phyloP scores from a whole-genome alignment of 1,140 invertebrate species.

The Conus betulinus region DNA sequence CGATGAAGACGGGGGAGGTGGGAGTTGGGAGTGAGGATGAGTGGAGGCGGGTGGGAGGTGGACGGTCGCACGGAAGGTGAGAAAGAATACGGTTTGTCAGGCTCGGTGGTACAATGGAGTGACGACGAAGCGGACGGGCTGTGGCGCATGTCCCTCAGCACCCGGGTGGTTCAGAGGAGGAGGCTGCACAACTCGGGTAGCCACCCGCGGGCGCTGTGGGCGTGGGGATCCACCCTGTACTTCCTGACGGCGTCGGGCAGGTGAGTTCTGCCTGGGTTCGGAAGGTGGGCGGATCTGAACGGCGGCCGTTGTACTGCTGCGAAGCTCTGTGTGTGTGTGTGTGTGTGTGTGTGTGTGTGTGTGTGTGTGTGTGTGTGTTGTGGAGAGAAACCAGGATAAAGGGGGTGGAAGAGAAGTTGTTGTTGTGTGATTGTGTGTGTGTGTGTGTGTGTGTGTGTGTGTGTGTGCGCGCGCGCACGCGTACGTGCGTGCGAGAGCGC shows the following conservation, averaged over 20 bases:
- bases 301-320: neutral
- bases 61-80: too few species aligned
- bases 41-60: too few species aligned
- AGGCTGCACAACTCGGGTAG: neutral
- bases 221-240: neutral
- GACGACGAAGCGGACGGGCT: neutral
- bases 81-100: neutral
- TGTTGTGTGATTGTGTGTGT: too few species aligned
- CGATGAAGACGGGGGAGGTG: too few species aligned
- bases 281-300: neutral
- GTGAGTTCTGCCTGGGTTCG: neutral
- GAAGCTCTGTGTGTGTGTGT: neutral
- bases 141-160: neutral
- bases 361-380: too few species aligned
- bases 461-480: too few species aligned
- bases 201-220: neutral
- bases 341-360: slow-evolving; percentile 15
- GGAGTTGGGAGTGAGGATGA: too few species aligned
- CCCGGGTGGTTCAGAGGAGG: neutral
- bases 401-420: too few species aligned
- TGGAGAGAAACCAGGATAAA: too few species aligned
- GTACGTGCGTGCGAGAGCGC: too few species aligned
- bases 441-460: too few species aligned
- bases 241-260: neutral
- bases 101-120: neutral